phyloP scores from a whole-genome alignment of 2,113 vertebrate species.

The Tragelaphus scriptus region DNA sequence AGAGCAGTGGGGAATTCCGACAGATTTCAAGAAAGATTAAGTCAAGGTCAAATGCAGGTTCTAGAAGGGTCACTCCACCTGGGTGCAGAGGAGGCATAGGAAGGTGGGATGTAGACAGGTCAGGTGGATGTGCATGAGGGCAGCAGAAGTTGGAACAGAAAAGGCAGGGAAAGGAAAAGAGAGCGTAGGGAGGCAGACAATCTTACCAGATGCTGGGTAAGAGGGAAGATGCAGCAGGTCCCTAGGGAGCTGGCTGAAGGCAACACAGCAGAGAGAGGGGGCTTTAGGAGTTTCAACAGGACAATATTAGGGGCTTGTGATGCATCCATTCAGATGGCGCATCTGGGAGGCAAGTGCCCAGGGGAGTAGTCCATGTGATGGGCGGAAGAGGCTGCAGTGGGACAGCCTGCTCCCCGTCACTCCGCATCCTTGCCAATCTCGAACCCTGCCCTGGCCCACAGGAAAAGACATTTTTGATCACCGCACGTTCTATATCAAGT shows the following conservation, averaged over 20 bases:
- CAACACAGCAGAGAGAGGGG: background rate
- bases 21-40: background rate
- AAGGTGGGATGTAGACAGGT: background rate
- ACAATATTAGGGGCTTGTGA: fast-evolving
- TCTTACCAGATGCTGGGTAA: background rate
- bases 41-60: background rate
- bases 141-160: background rate
- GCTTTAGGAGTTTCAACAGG: too few species aligned
- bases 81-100: background rate
- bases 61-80: background rate
- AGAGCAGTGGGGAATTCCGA: background rate
- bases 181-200: fast-evolving
- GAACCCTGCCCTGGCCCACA: background rate
- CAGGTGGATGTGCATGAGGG: background rate
- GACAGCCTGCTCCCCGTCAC: background rate
- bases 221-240: background rate
- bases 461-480: background rate
- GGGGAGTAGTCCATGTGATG: background rate
- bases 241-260: background rate
- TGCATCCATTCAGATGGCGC: background rate
- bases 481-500: background rate
- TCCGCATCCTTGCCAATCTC: fast-evolving
- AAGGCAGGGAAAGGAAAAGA: background rate
- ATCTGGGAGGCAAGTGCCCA: background rate
- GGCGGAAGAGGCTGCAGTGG: background rate